Evolutionary conservation across 2,888 invertebrate species (phyloP).

Genomic region (Malthinus seriepunctatus): DNA sequence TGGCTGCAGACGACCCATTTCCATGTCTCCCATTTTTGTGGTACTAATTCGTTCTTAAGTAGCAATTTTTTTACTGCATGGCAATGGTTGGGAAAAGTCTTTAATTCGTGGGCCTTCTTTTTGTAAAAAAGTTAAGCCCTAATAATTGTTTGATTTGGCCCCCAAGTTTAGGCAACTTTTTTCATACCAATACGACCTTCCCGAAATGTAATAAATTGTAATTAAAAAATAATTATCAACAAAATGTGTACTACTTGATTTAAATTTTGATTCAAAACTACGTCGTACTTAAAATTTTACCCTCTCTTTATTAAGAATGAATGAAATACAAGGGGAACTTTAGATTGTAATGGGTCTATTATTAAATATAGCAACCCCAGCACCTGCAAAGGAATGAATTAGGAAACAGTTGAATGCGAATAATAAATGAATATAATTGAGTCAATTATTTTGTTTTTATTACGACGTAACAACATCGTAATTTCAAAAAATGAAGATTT

Average conservation of each 20-base stretch:
- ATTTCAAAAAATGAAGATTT: not conserved
- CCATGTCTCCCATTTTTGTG: too few relatives aligned
- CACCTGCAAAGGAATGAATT: conserved; percentile 38
- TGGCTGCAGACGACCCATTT: too few relatives aligned
- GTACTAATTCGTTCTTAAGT: too few relatives aligned
- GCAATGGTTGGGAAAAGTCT: too few relatives aligned
- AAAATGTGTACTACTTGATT: not conserved
- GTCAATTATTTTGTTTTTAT: conserved; percentile 19
- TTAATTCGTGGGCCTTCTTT: too few relatives aligned
- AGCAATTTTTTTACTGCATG: too few relatives aligned
- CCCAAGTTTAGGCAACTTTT: too few relatives aligned
- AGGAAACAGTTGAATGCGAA: conserved; percentile 39
- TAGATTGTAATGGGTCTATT: conserved; percentile 28
- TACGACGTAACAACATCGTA: conserved; percentile 8
- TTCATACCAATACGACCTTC: too few relatives aligned
- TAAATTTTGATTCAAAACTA: not conserved
- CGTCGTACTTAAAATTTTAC: conserved; percentile 19
- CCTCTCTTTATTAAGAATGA: conserved; percentile 5
- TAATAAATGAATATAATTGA: conserved; percentile 26
- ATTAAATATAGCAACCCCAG: conserved; percentile 30
- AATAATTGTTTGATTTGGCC: too few relatives aligned
- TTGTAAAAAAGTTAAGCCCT: too few relatives aligned
- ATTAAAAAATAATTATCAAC: not conserved
- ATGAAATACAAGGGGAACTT: conserved; percentile 20
- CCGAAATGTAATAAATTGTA: too few relatives aligned